Evolutionary conservation across 2,888 invertebrate genomes (phyloP).

Genomic region (Argyresthia albistria): DNA sequence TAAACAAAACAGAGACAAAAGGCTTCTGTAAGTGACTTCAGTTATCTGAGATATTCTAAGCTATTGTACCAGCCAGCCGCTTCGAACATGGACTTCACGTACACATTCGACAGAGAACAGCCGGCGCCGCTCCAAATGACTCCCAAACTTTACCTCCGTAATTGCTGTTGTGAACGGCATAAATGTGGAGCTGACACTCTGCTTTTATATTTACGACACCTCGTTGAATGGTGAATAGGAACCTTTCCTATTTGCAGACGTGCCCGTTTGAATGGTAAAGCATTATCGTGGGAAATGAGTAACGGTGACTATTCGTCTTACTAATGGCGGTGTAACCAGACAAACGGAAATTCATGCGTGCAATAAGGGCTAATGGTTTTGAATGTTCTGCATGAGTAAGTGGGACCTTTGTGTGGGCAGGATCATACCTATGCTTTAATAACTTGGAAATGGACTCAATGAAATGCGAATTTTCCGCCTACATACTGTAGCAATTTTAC

Average conservation of each 20-base stretch:
- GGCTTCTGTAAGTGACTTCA: no score
- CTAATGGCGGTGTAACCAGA: conserved; percentile 24
- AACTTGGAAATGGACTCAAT: no score
- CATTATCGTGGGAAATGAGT: conserved; percentile 42
- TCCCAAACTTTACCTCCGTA: conserved; percentile 28
- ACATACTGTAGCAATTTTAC: no score
- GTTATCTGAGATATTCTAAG: neutral
- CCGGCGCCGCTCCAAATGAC: no score
- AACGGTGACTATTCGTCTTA: conserved; percentile 39
- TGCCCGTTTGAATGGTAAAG: conserved; percentile 36
- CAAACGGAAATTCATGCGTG: conserved; percentile 5
- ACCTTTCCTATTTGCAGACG: conserved; percentile 12
- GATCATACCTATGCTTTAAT: no score
- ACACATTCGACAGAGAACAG: neutral
- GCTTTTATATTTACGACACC: neutral
- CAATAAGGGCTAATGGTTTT: conserved; percentile 10
- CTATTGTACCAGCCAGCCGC: neutral
- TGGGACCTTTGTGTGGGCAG: neutral
- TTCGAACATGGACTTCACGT: neutral
- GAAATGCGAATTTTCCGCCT: no score
- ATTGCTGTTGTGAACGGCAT: conserved; percentile 38
- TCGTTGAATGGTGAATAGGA: neutral
- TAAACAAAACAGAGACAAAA: no score
- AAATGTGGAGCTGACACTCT: conserved; percentile 14
- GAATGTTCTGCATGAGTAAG: neutral